Base-by-base conservation (phyloP, 2,113 vertebrate genomes). In the Sprattus sprattus region DNA sequence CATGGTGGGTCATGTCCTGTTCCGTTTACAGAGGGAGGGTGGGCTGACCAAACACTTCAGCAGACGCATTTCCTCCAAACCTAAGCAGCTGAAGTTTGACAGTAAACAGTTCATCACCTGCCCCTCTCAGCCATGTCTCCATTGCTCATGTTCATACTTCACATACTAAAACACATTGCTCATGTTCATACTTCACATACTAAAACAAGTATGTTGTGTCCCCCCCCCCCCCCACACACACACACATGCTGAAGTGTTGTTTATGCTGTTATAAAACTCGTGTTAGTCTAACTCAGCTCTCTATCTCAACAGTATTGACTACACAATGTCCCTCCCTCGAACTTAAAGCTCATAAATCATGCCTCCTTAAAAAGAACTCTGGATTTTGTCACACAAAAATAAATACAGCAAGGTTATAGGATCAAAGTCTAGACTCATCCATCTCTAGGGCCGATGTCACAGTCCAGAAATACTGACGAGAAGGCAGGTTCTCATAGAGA, bases 401-500 rank as follows among this genome's bases (percentile, higher is more conserved):
- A 82, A 71, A 81, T 88, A 84, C 25, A 25, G 44, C 67, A 85
- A 45, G 64, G 44, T 85, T 88, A 83, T 18, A 81, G 47, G 54
- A 75, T 88, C 82, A 86, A 83, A 45, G n/a, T 81, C 82, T 46
- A 44, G 64, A 82, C 81, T 45, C 83, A 83, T 82, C 25, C 50
- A 16, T 85, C 71, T 39, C 32, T 32, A 0, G 32, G 71, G 10
- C 78, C 85, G 46, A 46, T 54, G 75, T 25, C 25, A 39, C 32
- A 57, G 71, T 20, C 45, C 22, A 49, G 18, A 60, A 60, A 60
- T 39, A 39, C 1, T 1, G 39, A 39, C 39, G 39, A 18, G 47
- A 75, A 28, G 28, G 64, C 71, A 78, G 57, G 13, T 47, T 28
- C 32, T 86, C 81, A 78, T 5, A 39, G 10, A 78, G 71, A 15